Conservation (phyloP, 2,888 invertebrate species). For the Sinhomidia bicolor region DNA sequence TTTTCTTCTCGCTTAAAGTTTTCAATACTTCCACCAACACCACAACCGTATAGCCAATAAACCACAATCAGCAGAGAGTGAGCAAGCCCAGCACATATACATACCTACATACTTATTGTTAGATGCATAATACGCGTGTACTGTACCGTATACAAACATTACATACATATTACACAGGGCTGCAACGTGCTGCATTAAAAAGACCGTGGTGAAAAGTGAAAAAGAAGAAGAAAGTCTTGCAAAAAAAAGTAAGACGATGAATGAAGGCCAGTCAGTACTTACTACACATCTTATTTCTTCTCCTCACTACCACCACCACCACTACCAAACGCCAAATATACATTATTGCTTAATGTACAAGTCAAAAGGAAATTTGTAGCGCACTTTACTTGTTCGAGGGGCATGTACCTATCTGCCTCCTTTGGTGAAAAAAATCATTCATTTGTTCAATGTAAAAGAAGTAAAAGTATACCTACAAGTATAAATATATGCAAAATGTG, state of each 20-base stretch:
- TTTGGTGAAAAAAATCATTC: neutral
- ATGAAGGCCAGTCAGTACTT: neutral
- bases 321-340: neutral
- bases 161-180: neutral
- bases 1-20: neutral
- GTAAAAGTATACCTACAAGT: neutral
- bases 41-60: neutral
- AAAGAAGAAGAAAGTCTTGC: neutral
- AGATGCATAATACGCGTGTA: too few species aligned
- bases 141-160: too few species aligned
- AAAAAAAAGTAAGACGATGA: neutral
- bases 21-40: neutral
- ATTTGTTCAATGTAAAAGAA: neutral
- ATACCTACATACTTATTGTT: too few species aligned
- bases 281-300: too few species aligned
- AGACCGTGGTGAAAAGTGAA: neutral
- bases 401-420: neutral
- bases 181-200: neutral
- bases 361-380: conserved; percentile 9
- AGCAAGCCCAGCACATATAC: neutral
- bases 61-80: neutral
- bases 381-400: neutral
- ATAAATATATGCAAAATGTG: neutral
- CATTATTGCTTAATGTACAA: neutral
- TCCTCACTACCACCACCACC: neutral